These are phyloP conservation scores for Hypercompe scribonia DNA, from an alignment of 2,888 invertebrate species.

Conservation along the genomic window DNA sequence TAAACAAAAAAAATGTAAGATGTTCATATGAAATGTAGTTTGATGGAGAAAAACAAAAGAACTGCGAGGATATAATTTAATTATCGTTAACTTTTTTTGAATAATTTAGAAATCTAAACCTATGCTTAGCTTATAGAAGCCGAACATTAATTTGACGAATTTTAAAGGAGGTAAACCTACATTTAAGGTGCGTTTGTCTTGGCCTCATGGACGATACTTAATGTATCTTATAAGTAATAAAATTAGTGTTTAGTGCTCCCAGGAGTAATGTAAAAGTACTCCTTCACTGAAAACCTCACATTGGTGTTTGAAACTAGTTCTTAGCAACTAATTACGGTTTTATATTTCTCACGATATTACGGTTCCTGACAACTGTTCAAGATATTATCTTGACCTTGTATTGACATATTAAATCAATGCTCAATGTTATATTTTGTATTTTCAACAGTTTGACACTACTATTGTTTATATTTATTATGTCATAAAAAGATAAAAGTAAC, in stretches of 20 bases:
- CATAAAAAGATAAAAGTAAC: neutral
- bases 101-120: neutral
- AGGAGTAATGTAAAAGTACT: neutral
- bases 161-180: neutral
- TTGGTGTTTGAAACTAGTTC: neutral
- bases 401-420: constrained; percentile 52
- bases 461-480: constrained; percentile 8
- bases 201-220: no score
- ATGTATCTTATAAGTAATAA: neutral
- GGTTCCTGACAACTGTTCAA: constrained; percentile 20
- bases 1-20: neutral
- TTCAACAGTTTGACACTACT: constrained; percentile 27
- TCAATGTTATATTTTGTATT: constrained; percentile 34
- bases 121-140: neutral
- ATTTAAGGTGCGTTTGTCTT: neutral
- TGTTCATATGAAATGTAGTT: neutral
- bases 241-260: neutral
- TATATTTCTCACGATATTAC: neutral
- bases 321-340: neutral
- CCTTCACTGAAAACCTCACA: neutral
- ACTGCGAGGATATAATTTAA: neutral
- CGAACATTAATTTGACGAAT: neutral
- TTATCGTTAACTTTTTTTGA: neutral
- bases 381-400: constrained; percentile 38
- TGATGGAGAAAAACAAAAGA: neutral